Base-by-base conservation (phyloP, 2,888 invertebrate species). In the Tetanocera ferruginea region DNA sequence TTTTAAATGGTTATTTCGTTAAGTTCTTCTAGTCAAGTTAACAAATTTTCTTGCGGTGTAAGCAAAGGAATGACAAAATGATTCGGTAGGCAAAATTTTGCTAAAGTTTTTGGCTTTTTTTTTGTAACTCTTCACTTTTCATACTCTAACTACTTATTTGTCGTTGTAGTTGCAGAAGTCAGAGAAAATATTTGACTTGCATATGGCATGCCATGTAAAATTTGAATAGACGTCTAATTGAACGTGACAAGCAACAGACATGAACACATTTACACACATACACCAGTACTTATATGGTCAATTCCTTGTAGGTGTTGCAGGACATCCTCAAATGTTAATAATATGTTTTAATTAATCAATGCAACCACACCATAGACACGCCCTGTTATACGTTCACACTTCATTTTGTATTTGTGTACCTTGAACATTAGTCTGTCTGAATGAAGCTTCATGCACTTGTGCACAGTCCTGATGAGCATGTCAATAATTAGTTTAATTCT, bases 271-370 rank as follows among this genome's bases (percentile, higher is more conserved):
- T 49, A 66, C 6, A 23, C 19, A 4, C 31, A 60, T 17, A 67
- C 23, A 67, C 14, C 34, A 52, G 52, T 64, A 31, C 23, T 34
- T 11, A 17, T 55, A 23, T 19, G 14, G 17, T 19, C 5, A 31
- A 19, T 19, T 28, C 19, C 31, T n/a, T 43, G 34, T 57, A 23
- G 23, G 23, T 72, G 60, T 25, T 49, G 43, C 28, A 74, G 62
- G 55, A 67, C 67, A 49, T 23, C 49, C 28, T 75, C 55, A 55
- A 34, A 51, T 60, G 75, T 55, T 75, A 55, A 75, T 66, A 66
- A 75, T 75, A 75, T 52, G 75, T 75, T 75, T 75, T 75, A 75
- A 75, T 75, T 75, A 75, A 75, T 75, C 66, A 67, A n/a, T 52
- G 74, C 57, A 75, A 75, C 74, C 74, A 66, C 75, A 75, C 75